phyloP scores from a whole-genome alignment of 2,888 invertebrate genomes.

The Temnothorax unifasciatus region DNA sequence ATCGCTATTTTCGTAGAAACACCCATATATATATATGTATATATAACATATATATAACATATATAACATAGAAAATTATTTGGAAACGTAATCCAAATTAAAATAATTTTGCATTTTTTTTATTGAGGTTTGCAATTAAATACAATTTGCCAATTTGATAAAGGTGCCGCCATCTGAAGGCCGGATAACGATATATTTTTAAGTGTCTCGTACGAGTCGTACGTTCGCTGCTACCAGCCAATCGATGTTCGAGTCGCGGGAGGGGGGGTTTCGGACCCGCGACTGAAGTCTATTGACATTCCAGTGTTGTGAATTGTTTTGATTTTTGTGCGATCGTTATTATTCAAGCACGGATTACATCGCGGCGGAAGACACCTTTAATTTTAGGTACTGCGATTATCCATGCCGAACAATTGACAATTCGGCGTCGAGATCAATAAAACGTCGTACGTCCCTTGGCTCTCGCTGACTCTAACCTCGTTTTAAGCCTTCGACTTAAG shows the following conservation, averaged over 20 bases:
- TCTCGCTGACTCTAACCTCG: constrained; percentile 11
- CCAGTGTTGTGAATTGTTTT: constrained; percentile 23
- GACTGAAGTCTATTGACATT: constrained; percentile 1
- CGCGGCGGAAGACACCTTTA: background rate
- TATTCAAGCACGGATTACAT: constrained; percentile 17
- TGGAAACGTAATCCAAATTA: background rate
- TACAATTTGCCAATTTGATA: background rate
- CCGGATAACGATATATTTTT: background rate
- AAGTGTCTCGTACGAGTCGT: background rate
- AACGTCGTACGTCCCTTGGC: background rate
- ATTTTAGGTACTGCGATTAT: constrained; percentile 29
- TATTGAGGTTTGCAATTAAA: no score
- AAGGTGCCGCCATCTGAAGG: background rate
- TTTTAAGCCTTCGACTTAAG: background rate
- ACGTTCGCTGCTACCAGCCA: background rate
- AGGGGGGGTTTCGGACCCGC: constrained; percentile 30
- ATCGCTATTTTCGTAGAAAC: no score
- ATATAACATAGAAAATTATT: no score
- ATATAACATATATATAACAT: no score
- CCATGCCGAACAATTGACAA: background rate
- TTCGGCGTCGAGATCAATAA: background rate
- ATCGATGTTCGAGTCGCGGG: background rate
- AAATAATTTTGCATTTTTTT: background rate
- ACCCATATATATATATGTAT: no score
- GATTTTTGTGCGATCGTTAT: background rate